Evolutionary conservation across 1,140 invertebrate genomes (phyloP).

Genomic region (Steinernema feltiae): DNA sequence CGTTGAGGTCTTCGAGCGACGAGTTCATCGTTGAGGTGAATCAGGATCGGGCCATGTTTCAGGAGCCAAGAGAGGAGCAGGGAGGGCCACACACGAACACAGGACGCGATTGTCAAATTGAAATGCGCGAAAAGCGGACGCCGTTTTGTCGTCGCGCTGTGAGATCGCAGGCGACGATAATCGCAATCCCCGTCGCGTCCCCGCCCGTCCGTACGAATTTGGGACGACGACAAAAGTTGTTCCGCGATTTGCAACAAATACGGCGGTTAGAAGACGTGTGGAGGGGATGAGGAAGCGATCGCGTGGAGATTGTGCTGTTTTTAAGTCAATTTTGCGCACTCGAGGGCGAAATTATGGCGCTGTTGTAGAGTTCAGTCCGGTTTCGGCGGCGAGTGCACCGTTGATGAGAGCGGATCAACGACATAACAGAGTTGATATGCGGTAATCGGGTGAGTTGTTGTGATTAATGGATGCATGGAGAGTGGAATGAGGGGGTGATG

Average conservation of each 20-base stretch:
- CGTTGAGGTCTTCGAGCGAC: neutral
- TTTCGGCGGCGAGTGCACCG: too few species aligned
- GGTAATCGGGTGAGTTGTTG: too few species aligned
- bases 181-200: neutral
- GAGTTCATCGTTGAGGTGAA: neutral
- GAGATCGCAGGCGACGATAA: conserved; percentile 7
- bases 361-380: too few species aligned
- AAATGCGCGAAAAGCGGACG: conserved; percentile 8
- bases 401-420: too few species aligned
- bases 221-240: neutral
- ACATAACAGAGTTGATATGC: too few species aligned
- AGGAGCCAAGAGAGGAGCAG: neutral
- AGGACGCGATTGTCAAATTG: neutral
- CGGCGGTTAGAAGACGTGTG: neutral
- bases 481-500: too few species aligned
- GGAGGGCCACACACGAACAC: neutral
- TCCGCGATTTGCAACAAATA: conserved; percentile 7
- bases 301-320: neutral
- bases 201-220: neutral
- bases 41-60: neutral
- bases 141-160: neutral
- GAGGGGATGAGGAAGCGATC: neutral
- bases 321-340: neutral
- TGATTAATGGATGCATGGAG: too few species aligned
- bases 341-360: neutral